phyloP scores from a whole-genome alignment of 2,113 vertebrate species.

The Corvus hawaiiensis region DNA sequence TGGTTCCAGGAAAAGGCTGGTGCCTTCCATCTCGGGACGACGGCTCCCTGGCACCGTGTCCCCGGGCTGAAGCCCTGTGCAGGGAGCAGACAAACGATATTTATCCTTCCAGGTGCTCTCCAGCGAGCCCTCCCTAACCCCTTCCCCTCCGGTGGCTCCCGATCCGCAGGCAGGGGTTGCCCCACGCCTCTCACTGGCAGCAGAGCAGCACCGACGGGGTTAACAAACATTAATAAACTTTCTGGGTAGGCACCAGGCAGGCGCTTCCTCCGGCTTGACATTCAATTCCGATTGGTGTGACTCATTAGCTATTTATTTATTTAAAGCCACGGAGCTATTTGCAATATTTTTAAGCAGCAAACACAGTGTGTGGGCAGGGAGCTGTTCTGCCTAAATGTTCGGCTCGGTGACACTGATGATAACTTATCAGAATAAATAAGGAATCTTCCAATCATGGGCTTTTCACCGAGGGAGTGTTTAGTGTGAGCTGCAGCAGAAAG shows the following conservation, averaged over 20 bases:
- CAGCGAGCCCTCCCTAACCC: background rate
- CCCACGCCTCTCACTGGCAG: accelerated
- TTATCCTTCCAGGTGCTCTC: background rate
- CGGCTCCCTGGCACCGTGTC: background rate
- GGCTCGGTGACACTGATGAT: slow-evolving; percentile 29
- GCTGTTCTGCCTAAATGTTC: slow-evolving; percentile 40
- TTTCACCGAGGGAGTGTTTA: background rate
- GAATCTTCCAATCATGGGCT: slow-evolving; percentile 31
- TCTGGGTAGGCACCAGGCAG: slow-evolving; percentile 14
- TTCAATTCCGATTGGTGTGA: slow-evolving; percentile 59
- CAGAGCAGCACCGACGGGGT: background rate
- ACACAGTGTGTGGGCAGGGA: slow-evolving; percentile 56
- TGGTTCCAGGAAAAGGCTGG: slow-evolving; percentile 11
- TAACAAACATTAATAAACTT: slow-evolving; percentile 32
- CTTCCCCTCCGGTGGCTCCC: background rate
- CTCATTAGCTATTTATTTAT: slow-evolving; percentile 67
- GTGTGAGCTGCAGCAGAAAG: background rate
- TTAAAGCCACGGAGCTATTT: slow-evolving; percentile 54
- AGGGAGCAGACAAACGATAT: background rate
- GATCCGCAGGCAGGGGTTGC: accelerated
- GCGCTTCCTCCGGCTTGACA: slow-evolving; percentile 59
- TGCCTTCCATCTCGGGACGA: background rate
- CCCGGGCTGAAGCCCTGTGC: background rate
- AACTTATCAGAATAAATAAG: slow-evolving; percentile 51
- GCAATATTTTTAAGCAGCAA: slow-evolving; percentile 55